Evolutionary conservation across 2,888 invertebrate species (phyloP), one percentile per base, ranked within the genome.

Genomic region (Clunio marinus): DNA sequence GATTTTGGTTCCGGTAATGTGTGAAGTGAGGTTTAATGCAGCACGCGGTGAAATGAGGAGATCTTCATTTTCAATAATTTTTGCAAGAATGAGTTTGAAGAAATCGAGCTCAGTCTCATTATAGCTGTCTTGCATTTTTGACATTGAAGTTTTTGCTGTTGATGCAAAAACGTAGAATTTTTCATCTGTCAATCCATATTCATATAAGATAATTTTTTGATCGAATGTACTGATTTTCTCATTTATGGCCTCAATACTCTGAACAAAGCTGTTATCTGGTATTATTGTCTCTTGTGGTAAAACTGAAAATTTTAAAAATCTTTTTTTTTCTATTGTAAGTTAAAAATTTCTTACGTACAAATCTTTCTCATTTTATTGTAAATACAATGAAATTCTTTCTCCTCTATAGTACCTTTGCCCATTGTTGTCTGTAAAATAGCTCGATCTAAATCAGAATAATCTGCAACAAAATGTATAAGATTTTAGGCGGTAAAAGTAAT

Each of bases 171-270:
- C 32, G 24, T 35, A 68, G 55, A 35, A 58, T 7, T 37, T 25
- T 1, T 20, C 17, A 24, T 41, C 13, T n/a, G 28, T 58, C 10
- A 68, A 8, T 8, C 58, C 37, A 25, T 41, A 68, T 35, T 68
- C 17, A 25, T 13, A 37, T n/a, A 24, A 25, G 2, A 37, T 17
- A 0, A 68, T 32, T 24, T 41, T 57, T n/a, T 68, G 68, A 58
- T 68, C 68, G 25, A 58, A 68, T 22, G 27, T 27, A 2, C 41
- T 17, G 35, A 68, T 68, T 7, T 58, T 58, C 4, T 24, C 27
- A 28, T 68, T 68, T 15, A 68, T 68, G 8, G 13, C 7, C 13
- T 35, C 68, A 2, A 68, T 15, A n/a, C n/a, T n/a, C n/a, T n/a
- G n/a, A n/a, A n/a, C n/a, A n/a, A n/a, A n/a, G n/a, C n/a, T n/a